These are phyloP conservation scores for Onthophagus taurus DNA, from an alignment of 1,140 invertebrate species.

Conservation along the genomic window DNA sequence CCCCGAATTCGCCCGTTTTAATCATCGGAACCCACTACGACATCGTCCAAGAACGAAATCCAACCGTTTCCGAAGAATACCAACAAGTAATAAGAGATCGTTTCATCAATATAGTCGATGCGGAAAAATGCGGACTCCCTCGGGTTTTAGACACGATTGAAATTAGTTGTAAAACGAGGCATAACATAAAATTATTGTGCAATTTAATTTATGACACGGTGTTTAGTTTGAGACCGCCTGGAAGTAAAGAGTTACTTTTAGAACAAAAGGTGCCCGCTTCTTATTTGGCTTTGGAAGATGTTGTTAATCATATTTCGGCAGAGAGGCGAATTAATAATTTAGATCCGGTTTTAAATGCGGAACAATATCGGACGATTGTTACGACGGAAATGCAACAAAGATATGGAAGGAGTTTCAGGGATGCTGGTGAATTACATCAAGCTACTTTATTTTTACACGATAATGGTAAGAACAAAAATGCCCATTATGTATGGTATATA, in stretches of 20 bases:
- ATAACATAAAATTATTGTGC: constrained; percentile 85
- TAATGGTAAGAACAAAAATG: constrained; percentile 59
- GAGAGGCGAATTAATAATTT: constrained; percentile 54
- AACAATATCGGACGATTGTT: constrained; percentile 70
- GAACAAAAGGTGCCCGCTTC: constrained; percentile 94
- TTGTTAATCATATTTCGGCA: constrained; percentile 68
- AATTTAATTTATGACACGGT: constrained; percentile 92
- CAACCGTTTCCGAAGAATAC: constrained; percentile 68
- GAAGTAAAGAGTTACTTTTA: constrained; percentile 81
- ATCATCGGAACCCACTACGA: constrained; percentile 95
- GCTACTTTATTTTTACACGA: constrained; percentile 96
- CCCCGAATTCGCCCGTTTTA: constrained; percentile 87
- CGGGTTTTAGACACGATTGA: constrained; percentile 89
- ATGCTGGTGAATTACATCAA: constrained; percentile 85
- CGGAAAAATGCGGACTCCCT: constrained; percentile 91
- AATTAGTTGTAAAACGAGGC: constrained; percentile 74
- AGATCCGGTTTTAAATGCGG: constrained; percentile 83
- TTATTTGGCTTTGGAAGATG: constrained; percentile 90
- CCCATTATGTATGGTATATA: not conserved
- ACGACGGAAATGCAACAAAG: constrained; percentile 58
- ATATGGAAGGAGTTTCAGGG: constrained; percentile 65
- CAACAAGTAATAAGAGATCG: constrained; percentile 82
- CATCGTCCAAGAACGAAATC: constrained; percentile 65
- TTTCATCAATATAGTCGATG: constrained; percentile 89
- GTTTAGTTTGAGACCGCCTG: constrained; percentile 79